Base-by-base conservation (phyloP, 2,797 vertebrate species). In the Clarias pachynema region DNA sequence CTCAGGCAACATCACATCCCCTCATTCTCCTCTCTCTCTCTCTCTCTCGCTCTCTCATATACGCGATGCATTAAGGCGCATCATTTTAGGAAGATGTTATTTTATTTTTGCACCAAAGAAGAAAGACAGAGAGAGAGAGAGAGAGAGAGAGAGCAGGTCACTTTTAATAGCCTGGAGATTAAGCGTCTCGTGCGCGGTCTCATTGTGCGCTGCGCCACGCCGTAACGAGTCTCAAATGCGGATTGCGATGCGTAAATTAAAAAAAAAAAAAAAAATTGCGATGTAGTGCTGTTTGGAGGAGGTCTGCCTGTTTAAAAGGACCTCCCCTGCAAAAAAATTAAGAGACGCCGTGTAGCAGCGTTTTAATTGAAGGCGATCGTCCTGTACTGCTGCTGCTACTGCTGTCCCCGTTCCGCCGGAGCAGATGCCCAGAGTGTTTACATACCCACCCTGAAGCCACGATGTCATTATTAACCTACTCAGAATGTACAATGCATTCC, bases 161-260 rank as follows among this genome's bases (percentile, higher is more conserved):
- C 62, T 57, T 68, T 73, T 3, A 57, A 62, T 53, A 16, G 53
- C 49, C 1, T 20, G 6, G 0, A 40, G 49, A 26, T 57, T 3
- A 18, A 79, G 20, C 15, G 29, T 59, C 34, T 59, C 6, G 81
- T 87, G 90, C 89, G 89, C 88, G 91, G 49, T 14, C 85, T 93
- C 86, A 92, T 86, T 91, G 91, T 90, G 91, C 91, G 92, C 81
- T 93, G 94, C 92, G 92, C 92, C 60, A 92, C 91, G 87, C 88
- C 40, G 79, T 73, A 29, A 75, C 65, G 81, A 79, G 34, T 59
- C 87, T 90, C 89, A 91, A 90, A 92, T 93, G 94, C 93, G 92
- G 92, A 15, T 56, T 84, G 87, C 88, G 86, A 90, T 14, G 86
- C 80, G 86, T 85, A 94, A 95, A 95, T 93, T 10, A 10, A 10